Conservation (phyloP, 2,888 invertebrate genomes). For the Troglohyphantes excavatus region DNA sequence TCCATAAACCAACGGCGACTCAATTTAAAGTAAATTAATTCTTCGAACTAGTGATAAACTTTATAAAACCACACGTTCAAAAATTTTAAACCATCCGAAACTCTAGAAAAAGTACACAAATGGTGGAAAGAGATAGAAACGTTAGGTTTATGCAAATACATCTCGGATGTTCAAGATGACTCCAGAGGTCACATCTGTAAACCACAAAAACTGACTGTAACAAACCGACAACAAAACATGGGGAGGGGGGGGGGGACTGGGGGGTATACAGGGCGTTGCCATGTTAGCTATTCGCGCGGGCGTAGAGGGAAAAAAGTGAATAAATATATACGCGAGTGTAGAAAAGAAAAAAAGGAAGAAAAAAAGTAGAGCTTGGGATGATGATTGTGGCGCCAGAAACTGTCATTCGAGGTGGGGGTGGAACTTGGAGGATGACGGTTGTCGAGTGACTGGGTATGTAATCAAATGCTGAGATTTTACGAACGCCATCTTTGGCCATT, state of each 20-base stretch:
- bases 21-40: too few relatives aligned
- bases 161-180: slow-evolving; percentile 23
- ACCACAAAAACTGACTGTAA: slow-evolving; percentile 17
- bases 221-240: slow-evolving; percentile 15
- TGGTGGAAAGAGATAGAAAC: not conserved
- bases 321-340: slow-evolving; percentile 20
- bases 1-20: too few relatives aligned
- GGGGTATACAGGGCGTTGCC: slow-evolving; percentile 54
- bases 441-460: slow-evolving; percentile 19
- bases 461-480: not conserved
- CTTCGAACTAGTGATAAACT: too few relatives aligned
- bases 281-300: slow-evolving; percentile 33
- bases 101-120: not conserved
- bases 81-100: too few relatives aligned
- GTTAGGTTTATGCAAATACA: slow-evolving; percentile 17
- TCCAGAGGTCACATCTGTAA: slow-evolving; percentile 51
- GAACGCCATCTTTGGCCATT: slow-evolving; percentile 38
- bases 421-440: slow-evolving; percentile 44
- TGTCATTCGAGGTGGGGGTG: slow-evolving; percentile 68
- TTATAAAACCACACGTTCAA: too few relatives aligned
- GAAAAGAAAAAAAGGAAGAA: slow-evolving; percentile 11
- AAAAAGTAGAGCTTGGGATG: slow-evolving; percentile 33
- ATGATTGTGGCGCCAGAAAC: slow-evolving; percentile 77
- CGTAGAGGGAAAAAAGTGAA: slow-evolving; percentile 27
- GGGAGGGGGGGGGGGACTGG: not conserved